Base-by-base conservation (phyloP, 1,140 invertebrate species). In the Brachionus rubens region DNA sequence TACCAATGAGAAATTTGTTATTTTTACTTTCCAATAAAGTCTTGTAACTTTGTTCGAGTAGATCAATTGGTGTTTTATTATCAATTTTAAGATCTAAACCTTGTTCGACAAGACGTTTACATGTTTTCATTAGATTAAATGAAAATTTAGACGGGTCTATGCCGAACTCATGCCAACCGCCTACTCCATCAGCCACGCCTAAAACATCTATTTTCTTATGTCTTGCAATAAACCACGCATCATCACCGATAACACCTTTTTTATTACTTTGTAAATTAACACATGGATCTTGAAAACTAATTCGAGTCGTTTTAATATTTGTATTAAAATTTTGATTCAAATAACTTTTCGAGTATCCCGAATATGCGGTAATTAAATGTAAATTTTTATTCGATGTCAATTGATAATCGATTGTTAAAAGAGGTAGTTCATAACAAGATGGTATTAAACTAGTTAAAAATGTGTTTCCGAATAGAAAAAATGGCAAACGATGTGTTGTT, bases 71-170 rank as follows among this genome's bases (percentile, higher is more conserved):
- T 36, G 68, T 40, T 50, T 48, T 72, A 33, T 54, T 72, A 19
- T 72, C 46, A 3, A 65, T 46, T 36, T 14, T 43, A 1, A 26
- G 46, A 16, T 48, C 46, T 19, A 24, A 48, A 21, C 21, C 33
- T 21, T 72, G 68, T 95, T 83, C 92, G 54, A 98, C 94, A 79
- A 98, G 87, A 78, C 93, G 89, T 86, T 96, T 92, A 83, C 95
- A 97, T 28, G 92, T 92, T 81, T 88, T 88, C 94, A 98, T 97
- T 76, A 98, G 85, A 81, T 91, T 91, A 77, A 89, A 89, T 14
- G 94, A 94, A 86, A 98, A 98, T 81, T 92, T 90, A 33, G 94
- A 94, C 2, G 95, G 95, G 87, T 98, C 94, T 76, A 98, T 92
- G n/a, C 94, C 95, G 85, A 97, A 96, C 77, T 91, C 90, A 80